Evolutionary conservation across 1,140 invertebrate species (phyloP), one percentile per base, ranked within the genome.

Genomic region (Hypothenemus hampei): DNA sequence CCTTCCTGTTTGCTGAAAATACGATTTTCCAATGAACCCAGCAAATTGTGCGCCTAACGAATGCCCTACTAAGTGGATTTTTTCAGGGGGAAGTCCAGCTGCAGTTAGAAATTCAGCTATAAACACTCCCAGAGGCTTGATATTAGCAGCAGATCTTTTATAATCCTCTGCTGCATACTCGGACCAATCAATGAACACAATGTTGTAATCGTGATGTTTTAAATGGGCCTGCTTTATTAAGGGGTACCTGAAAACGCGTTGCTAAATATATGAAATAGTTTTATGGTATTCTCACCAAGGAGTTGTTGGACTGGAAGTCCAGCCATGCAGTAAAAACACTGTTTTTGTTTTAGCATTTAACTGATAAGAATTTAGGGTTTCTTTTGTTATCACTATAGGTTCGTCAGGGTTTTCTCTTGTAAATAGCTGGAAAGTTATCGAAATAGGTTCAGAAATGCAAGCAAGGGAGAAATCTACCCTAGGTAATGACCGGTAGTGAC

Each of bases 1-100:
- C 7, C 58, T 53, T 36, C 62, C 57, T n/a, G 33, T 69, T n/a
- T 68, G 39, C 26, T 54, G 20, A 21, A 40, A 22, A 18, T 66
- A 37, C 2, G 66, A 62, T 59, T 79, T 78, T 0, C 85, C 86
- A 45, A 82, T 80, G 55, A 84, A 84, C 5, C 84, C 86, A 1
- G 85, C 81, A 5, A 86, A 78, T 58, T 89, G 85, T 0, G 85
- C 81, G 0, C 87, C 87, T 13, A 90, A 71, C 40, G 85, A 87
- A 69, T 87, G 87, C 2, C 86, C 86, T 63, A 61, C 52, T 33
- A 64, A 26, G 39, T 64, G 60, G n/a, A 64, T 56, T n/a, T 51
- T 53, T 31, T 64, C 23, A 4, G 41, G 11, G 3, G 41, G 55
- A 11, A 62, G 13, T 23, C 22, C 45, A 22, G 49, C 22, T 13